These are phyloP conservation scores for Microhierax caerulescens DNA, from an alignment of 2,797 vertebrate genomes.

Conservation along the genomic window DNA sequence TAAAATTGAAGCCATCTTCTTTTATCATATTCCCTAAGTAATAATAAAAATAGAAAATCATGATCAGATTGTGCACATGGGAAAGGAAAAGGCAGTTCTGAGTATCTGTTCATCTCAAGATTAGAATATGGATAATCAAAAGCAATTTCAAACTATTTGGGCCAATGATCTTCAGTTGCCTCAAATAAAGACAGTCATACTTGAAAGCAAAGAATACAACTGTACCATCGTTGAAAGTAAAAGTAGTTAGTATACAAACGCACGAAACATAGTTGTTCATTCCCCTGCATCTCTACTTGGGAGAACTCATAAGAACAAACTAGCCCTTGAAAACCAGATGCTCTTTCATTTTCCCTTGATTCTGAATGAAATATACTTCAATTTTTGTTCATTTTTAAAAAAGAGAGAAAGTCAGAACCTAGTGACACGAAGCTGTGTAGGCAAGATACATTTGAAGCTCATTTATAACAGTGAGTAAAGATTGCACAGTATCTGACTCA, in stretches of 20 bases:
- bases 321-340: neutral
- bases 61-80: constrained; percentile 10
- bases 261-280: neutral
- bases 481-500: constrained; percentile 23
- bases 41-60: constrained; percentile 48
- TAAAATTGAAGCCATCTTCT: constrained; percentile 58
- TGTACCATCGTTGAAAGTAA: constrained; percentile 12
- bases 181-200: constrained; percentile 57
- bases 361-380: neutral
- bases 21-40: constrained; percentile 42
- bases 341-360: neutral
- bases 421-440: neutral
- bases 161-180: constrained; percentile 60
- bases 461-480: constrained; percentile 28
- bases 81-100: constrained; percentile 34
- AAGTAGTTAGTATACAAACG: neutral
- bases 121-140: constrained; percentile 62
- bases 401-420: neutral
- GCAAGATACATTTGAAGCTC: neutral
- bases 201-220: constrained; percentile 21
- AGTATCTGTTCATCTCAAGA: constrained; percentile 41
- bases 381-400: neutral
- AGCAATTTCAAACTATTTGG: constrained; percentile 63
- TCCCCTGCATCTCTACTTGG: neutral
- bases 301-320: neutral